Base-by-base conservation (phyloP, 2,797 vertebrate genomes). In the Pipistrellus pygmaeus region DNA sequence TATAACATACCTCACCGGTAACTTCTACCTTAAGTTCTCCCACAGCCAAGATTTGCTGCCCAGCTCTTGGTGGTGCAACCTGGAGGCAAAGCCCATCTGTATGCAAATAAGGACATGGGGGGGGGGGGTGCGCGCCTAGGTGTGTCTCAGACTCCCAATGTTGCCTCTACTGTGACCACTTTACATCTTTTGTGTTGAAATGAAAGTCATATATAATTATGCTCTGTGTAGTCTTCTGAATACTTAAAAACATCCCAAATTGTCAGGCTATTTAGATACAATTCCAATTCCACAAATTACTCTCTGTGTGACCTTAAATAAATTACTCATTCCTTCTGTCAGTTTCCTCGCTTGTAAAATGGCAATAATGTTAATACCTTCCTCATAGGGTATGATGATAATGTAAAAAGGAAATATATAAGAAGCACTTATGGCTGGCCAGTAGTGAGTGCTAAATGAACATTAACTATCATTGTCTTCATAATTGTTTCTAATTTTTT, bases 111-210 rank as follows among this genome's bases (percentile, higher is more conserved):
- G 21, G 4, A 30, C 44, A 5, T 4, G 6, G 64, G 12, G 6
- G 27, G 6, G 27, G 2, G 53, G 1, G 20, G 18, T 72, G 25
- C 1, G 25, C 1, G 10, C 15, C 17, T 46, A 15, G 3, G 3
- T 69, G 17, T 73, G 23, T 48, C 25, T 68, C 53, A 44, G 27
- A 51, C 2, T 14, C 13, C 32, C 23, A 32, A 0, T 23, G 69
- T 15, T 71, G 44, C 11, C 15, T 69, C 1, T 21, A 57, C 10
- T 48, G 1, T 62, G 7, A n/a, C 13, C 8, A 30, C 8, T 27
- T 41, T 6, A 2, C 46, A 69, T 14, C 5, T 23, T 72, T 66
- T 3, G 60, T 23, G 18, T 55, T 69, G 92, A 93, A 85, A 89
- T 32, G 25, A 78, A 87, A 64, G 14, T 1, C 30, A 71, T 27